Evolutionary conservation across 2,888 invertebrate genomes (phyloP).

Genomic region (Isotomurus palustris): DNA sequence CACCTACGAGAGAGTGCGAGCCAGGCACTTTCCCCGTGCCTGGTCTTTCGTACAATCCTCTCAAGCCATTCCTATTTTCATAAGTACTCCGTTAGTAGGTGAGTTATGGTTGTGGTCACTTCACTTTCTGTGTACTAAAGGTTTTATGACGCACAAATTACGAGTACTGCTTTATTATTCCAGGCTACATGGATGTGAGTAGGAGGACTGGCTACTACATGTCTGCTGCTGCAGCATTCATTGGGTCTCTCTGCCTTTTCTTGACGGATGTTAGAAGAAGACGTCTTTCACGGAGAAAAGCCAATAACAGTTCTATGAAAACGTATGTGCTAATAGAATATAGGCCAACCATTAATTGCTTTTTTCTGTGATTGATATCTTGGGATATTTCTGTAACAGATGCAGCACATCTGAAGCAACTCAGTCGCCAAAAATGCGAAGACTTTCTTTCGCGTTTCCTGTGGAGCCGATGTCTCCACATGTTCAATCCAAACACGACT

Average conservation of each 20-base stretch:
- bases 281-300: slow-evolving; percentile 48
- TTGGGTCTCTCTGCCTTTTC: slow-evolving; percentile 71
- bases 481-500: slow-evolving; percentile 34
- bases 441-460: slow-evolving; percentile 42
- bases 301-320: slow-evolving; percentile 43
- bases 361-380: too few relatives aligned
- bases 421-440: slow-evolving; percentile 57
- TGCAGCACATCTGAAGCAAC: slow-evolving; percentile 50
- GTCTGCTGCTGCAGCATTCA: slow-evolving; percentile 70
- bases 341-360: not conserved
- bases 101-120: not conserved
- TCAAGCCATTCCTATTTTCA: slow-evolving; percentile 5
- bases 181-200: slow-evolving; percentile 76
- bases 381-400: slow-evolving; percentile 19
- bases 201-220: slow-evolving; percentile 79
- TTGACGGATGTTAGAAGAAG: slow-evolving; percentile 74
- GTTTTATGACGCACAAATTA: not conserved
- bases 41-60: slow-evolving; percentile 77
- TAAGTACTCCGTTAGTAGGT: slow-evolving; percentile 6
- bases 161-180: slow-evolving; percentile 42
- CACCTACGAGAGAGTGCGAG: slow-evolving; percentile 78
- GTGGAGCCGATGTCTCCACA: slow-evolving; percentile 40
- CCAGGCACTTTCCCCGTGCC: slow-evolving; percentile 77
- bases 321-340: slow-evolving; percentile 32
- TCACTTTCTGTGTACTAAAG: not conserved